Evolutionary conservation across 2,888 invertebrate genomes (phyloP), one percentile per base, ranked within the genome.

Genomic region (Caenorhabditis macrosperma): DNA sequence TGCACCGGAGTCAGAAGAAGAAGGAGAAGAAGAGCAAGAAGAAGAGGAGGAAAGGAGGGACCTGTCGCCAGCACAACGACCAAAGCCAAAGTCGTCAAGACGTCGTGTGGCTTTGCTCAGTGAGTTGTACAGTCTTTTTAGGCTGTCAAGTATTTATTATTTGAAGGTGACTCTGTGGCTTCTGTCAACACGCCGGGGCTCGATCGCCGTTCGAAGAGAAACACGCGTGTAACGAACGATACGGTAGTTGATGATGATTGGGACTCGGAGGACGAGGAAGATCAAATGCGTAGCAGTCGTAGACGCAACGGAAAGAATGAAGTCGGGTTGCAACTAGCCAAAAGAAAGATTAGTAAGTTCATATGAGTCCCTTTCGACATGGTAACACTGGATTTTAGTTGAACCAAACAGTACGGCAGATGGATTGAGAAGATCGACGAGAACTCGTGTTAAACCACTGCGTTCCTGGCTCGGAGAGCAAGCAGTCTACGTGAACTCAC

Each of bases 381-480:
- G 17, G 15, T 55, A 6, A 20, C 20, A 17, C 15, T 33, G 2
- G 17, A 15, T 78, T 78, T 33, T 52, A 80, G 80, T 80, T 10
- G 20, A 66, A 35, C 80, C 80, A n/a, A 50, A 54, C 2, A 22
- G n/a, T 10, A 17, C 41, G 2, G 17, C 17, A 4, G 57, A 60
- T 28, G 75, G 69, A 9, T 17, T 76, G 9, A 33, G 80, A 22
- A 35, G 80, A 44, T 75, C 75, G 7, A 66, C 17, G 2, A 30
- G 83, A 15, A 72, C 41, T 10, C 64, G 83, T 10, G 63, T 72
- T n/a, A 78, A 78, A 26, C 81, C 81, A 7, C 52, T 83, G 33
- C 69, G 83, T 2, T 35, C 50, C 4, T 83, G 81, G 81, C 69
- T 83, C 44, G 81, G 81, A 17, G 83, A 83, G 46, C 44, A 66